Conservation (phyloP, 2,797 vertebrate species). For the Heteromormyrus szaboi region DNA sequence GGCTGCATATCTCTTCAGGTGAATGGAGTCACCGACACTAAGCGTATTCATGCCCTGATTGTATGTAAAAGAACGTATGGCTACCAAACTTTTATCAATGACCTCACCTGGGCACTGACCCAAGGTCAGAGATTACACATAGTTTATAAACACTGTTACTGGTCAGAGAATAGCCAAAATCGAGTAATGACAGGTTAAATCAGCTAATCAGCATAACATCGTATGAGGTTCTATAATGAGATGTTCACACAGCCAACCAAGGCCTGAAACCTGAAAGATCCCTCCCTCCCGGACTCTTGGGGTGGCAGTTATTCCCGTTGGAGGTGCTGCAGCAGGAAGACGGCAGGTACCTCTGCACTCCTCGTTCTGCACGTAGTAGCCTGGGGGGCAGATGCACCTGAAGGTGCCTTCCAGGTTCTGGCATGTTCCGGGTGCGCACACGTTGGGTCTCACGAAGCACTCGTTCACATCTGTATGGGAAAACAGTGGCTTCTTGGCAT, state of each 20-base stretch:
- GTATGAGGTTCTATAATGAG: neutral
- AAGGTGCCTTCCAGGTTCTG: conserved; percentile 88
- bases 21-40: neutral
- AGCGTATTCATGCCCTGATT: too few species aligned
- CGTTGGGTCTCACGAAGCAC: conserved; percentile 77
- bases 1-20: neutral
- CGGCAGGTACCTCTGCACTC: conserved; percentile 77
- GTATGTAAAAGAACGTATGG: too few species aligned
- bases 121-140: neutral
- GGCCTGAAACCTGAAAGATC: neutral
- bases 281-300: neutral
- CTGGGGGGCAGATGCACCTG: conserved; percentile 86
- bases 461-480: conserved; percentile 82
- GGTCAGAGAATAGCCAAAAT: neutral
- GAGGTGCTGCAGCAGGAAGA: neutral
- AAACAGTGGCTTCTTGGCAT: conserved; percentile 1
- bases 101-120: neutral
- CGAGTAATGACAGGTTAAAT: neutral
- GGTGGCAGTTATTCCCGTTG: neutral
- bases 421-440: conserved; percentile 85
- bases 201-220: neutral
- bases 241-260: neutral
- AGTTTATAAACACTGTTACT: neutral
- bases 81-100: neutral
- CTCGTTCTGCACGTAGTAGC: conserved; percentile 79